Conservation (phyloP, 2,888 invertebrate genomes). For the Junonia oenone region DNA sequence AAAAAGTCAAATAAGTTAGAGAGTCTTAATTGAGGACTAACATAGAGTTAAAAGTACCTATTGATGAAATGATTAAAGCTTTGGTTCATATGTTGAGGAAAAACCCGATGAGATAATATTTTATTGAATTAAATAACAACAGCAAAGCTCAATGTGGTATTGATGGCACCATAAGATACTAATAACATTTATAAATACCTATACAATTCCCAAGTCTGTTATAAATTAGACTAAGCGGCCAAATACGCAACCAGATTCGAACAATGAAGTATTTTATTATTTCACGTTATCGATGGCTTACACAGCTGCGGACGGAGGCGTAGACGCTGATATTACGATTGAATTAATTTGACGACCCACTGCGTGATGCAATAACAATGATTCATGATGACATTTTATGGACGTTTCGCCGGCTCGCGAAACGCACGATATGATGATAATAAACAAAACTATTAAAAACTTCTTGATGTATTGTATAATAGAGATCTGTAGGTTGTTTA, state of each 20-base stretch:
- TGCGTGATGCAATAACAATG: conserved; percentile 43
- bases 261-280: conserved; percentile 61
- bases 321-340: conserved; percentile 44
- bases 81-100: not conserved
- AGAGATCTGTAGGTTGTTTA: conserved; percentile 10
- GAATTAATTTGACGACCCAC: conserved; percentile 49
- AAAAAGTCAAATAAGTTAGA: not conserved
- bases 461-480: conserved; percentile 5
- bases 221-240: conserved; percentile 7
- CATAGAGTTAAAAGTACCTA: not conserved
- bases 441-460: conserved; percentile 27
- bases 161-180: too few species aligned
- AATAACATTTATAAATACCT: not conserved
- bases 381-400: conserved; percentile 42
- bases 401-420: conserved; percentile 30
- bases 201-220: conserved; percentile 1
- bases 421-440: conserved; percentile 27
- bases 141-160: too few species aligned
- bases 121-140: too few species aligned
- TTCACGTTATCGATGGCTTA: conserved; percentile 59
- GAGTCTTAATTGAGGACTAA: not conserved
- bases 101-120: too few species aligned
- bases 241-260: conserved; percentile 35
- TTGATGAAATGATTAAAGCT: not conserved
- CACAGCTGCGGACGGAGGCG: conserved; percentile 51